These are phyloP conservation scores for Antheraea mylitta DNA, from an alignment of 1,140 invertebrate species.

Conservation along the genomic window DNA sequence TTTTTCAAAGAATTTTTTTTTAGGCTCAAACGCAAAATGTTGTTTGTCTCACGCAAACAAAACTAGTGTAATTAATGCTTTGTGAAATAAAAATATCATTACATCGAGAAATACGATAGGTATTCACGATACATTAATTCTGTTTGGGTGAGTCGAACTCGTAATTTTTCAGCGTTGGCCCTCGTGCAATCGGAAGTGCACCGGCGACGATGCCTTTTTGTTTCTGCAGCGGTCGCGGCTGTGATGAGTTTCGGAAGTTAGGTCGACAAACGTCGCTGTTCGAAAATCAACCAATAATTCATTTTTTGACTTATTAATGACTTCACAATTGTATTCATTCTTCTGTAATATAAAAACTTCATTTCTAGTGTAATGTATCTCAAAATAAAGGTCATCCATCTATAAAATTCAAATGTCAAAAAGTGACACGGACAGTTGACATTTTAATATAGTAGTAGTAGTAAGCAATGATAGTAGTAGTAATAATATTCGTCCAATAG, in stretches of 20 bases:
- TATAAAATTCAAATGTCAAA: too few relatives aligned
- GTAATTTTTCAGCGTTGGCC: slow-evolving; percentile 74
- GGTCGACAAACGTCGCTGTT: slow-evolving; percentile 50
- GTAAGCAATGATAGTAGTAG: too few relatives aligned
- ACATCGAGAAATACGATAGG: slow-evolving; percentile 24
- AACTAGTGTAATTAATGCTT: background rate
- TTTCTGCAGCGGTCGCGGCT: slow-evolving; percentile 47
- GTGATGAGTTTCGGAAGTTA: slow-evolving; percentile 71
- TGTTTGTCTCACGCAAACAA: too few relatives aligned
- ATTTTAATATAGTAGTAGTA: too few relatives aligned
- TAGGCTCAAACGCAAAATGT: too few relatives aligned
- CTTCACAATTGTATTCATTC: slow-evolving; percentile 13
- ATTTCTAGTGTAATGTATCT: background rate
- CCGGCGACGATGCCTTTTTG: slow-evolving; percentile 66
- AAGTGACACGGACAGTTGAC: too few relatives aligned
- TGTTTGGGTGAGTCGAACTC: slow-evolving; percentile 35
- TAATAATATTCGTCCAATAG: too few relatives aligned
- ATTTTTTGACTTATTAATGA: slow-evolving; percentile 59
- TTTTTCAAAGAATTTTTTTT: too few relatives aligned
- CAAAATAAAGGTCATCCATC: too few relatives aligned
- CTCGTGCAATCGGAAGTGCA: slow-evolving; percentile 68
- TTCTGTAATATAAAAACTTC: background rate
- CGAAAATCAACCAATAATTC: slow-evolving; percentile 66
- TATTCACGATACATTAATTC: slow-evolving; percentile 42
- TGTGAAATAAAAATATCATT: slow-evolving; percentile 26